phyloP scores from a whole-genome alignment of 64 coral and sea anemone genomes.

The Cladopsammia gracilis region DNA sequence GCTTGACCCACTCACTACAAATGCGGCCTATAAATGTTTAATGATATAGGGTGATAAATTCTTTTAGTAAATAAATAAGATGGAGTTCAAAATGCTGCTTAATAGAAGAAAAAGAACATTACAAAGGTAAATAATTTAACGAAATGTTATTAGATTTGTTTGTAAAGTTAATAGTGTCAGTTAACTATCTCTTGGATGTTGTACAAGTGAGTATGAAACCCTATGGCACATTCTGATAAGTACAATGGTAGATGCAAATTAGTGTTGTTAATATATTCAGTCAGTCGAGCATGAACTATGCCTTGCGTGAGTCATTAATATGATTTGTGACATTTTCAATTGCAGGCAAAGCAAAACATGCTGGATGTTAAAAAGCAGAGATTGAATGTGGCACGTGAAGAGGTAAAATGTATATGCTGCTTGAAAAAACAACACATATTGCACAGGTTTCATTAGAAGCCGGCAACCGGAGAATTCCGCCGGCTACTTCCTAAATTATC shows the following conservation, averaged over 20 bases:
- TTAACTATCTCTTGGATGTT: too few species aligned
- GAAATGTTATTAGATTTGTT: not conserved
- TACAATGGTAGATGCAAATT: too few species aligned
- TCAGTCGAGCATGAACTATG: not conserved
- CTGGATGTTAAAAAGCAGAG: slow-evolving; percentile 82
- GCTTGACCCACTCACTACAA: not conserved
- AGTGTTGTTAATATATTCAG: too few species aligned
- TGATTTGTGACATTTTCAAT: not conserved
- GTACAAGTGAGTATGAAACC: too few species aligned
- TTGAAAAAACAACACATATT: not conserved
- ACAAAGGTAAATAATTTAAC: not conserved
- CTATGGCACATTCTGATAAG: too few species aligned
- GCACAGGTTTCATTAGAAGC: not conserved
- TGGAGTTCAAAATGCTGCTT: not conserved
- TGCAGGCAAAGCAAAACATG: slow-evolving; percentile 86
- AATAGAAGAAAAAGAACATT: not conserved
- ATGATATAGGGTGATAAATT: not conserved
- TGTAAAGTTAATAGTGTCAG: not conserved
- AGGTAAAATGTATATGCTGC: slow-evolving; percentile 43
- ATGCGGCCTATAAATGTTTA: not conserved
- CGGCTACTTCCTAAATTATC: too few species aligned
- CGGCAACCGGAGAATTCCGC: too few species aligned
- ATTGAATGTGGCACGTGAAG: slow-evolving; percentile 78
- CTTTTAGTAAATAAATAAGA: not conserved
- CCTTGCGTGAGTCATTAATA: not conserved